phyloP scores from a whole-genome alignment of 2,797 vertebrate genomes.

The Bufotes viridis region DNA sequence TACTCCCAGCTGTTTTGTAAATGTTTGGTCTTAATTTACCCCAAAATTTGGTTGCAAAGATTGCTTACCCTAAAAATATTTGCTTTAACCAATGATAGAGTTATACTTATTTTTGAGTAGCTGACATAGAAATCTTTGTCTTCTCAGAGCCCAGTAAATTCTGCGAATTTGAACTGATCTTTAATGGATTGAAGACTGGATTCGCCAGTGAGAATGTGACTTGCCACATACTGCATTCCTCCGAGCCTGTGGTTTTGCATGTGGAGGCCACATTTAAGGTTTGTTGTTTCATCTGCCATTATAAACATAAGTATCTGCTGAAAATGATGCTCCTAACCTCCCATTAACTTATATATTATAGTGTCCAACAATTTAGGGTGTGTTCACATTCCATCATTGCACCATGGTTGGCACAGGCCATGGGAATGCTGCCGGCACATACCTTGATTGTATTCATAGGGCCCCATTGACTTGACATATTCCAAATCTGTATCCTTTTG shows the following conservation, averaged over 20 bases:
- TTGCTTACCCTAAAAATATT: background rate
- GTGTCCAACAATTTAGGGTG: background rate
- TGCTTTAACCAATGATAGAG: too few relatives aligned
- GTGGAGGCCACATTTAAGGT: constrained; percentile 91
- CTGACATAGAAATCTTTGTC: background rate
- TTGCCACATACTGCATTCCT: constrained; percentile 78
- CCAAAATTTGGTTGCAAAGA: too few relatives aligned
- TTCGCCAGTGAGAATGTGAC: constrained; percentile 71
- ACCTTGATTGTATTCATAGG: background rate
- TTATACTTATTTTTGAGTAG: too few relatives aligned
- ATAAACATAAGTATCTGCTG: background rate
- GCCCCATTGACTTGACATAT: background rate
- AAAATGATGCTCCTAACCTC: background rate
- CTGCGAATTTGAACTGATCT: constrained; percentile 79
- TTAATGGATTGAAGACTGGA: constrained; percentile 81
- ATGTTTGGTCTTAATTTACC: too few relatives aligned
- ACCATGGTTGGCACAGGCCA: background rate
- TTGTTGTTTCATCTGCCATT: constrained; percentile 17
- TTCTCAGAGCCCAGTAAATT: constrained; percentile 77
- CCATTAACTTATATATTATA: background rate
- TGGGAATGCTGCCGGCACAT: background rate
- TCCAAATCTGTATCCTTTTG: background rate
- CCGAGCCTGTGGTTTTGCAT: constrained; percentile 75
- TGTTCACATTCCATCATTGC: background rate
- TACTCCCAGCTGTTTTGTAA: too few relatives aligned